Base-by-base conservation (phyloP, 2,888 invertebrate species). In the Ferrisia virgata region DNA sequence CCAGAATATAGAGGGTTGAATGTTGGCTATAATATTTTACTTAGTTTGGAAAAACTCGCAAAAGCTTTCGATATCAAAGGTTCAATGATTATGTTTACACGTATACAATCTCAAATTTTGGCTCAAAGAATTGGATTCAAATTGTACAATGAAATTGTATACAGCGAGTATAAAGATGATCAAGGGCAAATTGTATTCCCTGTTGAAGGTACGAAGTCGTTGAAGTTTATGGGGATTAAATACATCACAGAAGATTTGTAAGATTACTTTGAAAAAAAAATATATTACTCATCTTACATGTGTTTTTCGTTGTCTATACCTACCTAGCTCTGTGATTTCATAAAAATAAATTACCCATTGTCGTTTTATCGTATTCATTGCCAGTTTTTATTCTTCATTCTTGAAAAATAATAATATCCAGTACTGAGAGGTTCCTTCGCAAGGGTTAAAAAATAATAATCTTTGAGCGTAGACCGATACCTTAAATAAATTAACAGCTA, bases 81-180 rank as follows among this genome's bases (percentile, higher is more conserved):
- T n/a, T 40, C 80, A 15, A 31, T 85, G 33, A 84, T 72, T 8
- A 80, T 84, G 43, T 84, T 84, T 43, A 85, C 85, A 11, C 33
- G 58, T 3, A 84, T 64, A 8, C 36, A 85, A 11, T 84, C 85
- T 9, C 85, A 85, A 72, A 47, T 28, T 15, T 40, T 84, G 39
- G 85, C 85, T 9, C 40, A 83, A 58, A 82, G 69, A 69, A 18
- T 36, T 28, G 85, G 85, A 36, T 85, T 79, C 28, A 53, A 79
- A n/a, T 13, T 78, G 36, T 83, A 83, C 25, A 84, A 85, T 22
- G 79, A 79, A 33, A 79, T 85, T 36, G 72, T 84, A 15, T 85
- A 85, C 79, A n/a, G 13, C 15, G 85, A 85, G 2, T 85, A 85
- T 53, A 83, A 43, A 33, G 85, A 85, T 84, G 83, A 79, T 2